These are phyloP conservation scores for Xyrichtys novacula DNA, from an alignment of 2,797 vertebrate genomes.

Conservation along the genomic window DNA sequence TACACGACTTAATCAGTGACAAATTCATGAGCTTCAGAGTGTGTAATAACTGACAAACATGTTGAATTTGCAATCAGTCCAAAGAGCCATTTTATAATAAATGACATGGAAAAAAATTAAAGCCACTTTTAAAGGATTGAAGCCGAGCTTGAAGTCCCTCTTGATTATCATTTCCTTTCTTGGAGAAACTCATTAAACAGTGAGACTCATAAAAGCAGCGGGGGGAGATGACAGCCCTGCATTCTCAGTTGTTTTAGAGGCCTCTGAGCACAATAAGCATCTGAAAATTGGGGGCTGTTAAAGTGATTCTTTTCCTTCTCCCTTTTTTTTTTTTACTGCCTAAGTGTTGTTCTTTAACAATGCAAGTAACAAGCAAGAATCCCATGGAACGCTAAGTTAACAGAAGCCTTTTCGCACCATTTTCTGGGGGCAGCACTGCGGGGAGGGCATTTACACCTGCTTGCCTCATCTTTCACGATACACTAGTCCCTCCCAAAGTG, in stretches of 20 bases:
- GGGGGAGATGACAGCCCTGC: constrained; percentile 78
- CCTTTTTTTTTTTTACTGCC: constrained; percentile 49
- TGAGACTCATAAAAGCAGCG: constrained; percentile 76
- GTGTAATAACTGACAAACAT: constrained; percentile 21
- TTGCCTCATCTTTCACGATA: constrained; percentile 82
- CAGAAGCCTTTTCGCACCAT: constrained; percentile 72
- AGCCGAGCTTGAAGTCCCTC: constrained; percentile 72
- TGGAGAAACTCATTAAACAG: constrained; percentile 83
- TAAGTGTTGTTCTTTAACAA: constrained; percentile 76
- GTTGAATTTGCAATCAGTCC: constrained; percentile 54
- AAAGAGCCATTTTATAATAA: constrained; percentile 52
- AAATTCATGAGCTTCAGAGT: constrained; percentile 6
- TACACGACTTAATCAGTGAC: not conserved
- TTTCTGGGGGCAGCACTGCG: constrained; percentile 77
- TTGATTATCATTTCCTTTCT: constrained; percentile 79
- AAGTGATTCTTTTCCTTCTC: constrained; percentile 66
- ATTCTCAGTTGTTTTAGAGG: constrained; percentile 77
- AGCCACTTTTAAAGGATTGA: constrained; percentile 64
- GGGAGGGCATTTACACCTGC: constrained; percentile 81
- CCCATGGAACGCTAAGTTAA: constrained; percentile 72
- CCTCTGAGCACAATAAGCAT: constrained; percentile 77
- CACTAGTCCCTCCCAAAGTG: constrained; percentile 66
- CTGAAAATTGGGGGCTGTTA: constrained; percentile 71
- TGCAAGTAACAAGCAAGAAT: constrained; percentile 75
- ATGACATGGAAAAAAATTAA: constrained; percentile 53